phyloP scores from a whole-genome alignment of 2,113 vertebrate species.

The Dasypus novemcinctus region DNA sequence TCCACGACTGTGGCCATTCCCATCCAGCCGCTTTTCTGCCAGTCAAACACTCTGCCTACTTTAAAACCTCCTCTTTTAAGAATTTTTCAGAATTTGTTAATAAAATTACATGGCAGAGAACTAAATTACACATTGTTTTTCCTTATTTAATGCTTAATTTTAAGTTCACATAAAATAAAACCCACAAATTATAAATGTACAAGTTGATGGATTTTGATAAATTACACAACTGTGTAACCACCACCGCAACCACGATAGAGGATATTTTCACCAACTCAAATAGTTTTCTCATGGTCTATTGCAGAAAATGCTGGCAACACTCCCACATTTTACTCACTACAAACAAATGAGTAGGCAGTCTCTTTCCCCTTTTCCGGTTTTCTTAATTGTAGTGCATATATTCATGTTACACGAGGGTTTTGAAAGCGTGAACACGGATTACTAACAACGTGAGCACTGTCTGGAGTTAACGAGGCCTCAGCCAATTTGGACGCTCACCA shows the following conservation, averaged over 20 bases:
- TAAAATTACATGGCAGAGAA: background rate
- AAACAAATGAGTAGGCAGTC: too few relatives aligned
- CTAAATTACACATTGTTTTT: too few relatives aligned
- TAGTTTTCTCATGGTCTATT: background rate
- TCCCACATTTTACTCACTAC: background rate
- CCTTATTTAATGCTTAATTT: background rate
- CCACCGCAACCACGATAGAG: background rate
- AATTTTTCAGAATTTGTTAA: background rate
- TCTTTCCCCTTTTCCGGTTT: background rate
- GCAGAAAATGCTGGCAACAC: background rate
- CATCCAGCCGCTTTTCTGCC: background rate
- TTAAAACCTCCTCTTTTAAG: background rate
- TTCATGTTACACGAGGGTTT: background rate
- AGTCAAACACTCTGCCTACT: background rate
- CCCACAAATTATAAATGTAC: background rate
- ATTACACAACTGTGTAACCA: background rate
- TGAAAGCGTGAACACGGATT: too few relatives aligned
- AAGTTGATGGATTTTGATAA: background rate
- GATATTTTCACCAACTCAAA: background rate
- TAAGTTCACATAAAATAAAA: background rate
- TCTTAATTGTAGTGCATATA: background rate
- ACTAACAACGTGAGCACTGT: accelerated
- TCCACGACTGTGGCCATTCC: accelerated
- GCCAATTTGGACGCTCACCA: background rate
- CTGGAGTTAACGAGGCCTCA: background rate